Base-by-base conservation (phyloP, 1,140 invertebrate species). In the Drosophila arizonae region DNA sequence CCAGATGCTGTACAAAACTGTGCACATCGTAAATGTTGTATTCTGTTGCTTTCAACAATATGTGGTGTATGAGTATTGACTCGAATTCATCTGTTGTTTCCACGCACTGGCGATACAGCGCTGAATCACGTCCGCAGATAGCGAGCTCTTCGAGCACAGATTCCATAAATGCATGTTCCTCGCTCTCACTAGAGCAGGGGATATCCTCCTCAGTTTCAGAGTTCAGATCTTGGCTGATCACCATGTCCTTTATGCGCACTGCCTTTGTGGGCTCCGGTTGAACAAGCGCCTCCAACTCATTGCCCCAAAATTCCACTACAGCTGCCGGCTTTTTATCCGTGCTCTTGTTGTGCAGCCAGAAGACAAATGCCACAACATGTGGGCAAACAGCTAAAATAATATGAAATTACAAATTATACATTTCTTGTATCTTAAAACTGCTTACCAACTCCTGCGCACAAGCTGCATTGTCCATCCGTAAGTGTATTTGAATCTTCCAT, bases 291-390 rank as follows among this genome's bases (percentile, higher is more conserved):
- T 91, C 90, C 26, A 80, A 58, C 46, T 91, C 90, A 57, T 72
- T 69, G 17, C 90, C 90, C 90, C 90, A 91, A 33, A 88, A 91
- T n/a, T 90, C 80, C 4, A 80, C 30, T 8, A 90, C 61, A 28
- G 71, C 78, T 1, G 66, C 58, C 5, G 85, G 77, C 26, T 54
- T 72, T 15, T 69, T 70, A 0, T 90, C 80, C 0, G 64, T 76
- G 41, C 76, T 90, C 26, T 88, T 90, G 11, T 71, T 64, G 13
- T 91, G 79, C n/a, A 91, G 41, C 90, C 90, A 91, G 33, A 91
- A 90, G 1, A 80, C 72, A 17, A 91, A 90, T 3, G 88, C 77
- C 13, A 91, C 67, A 1, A 90, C 64, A 36, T 91, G 90, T 13
- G 52, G 46, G 24, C 90, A 91, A 2, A 71, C 41, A 33, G 51